Evolutionary conservation across 2,888 invertebrate genomes (phyloP).

Genomic region (Orchesella flavescens): DNA sequence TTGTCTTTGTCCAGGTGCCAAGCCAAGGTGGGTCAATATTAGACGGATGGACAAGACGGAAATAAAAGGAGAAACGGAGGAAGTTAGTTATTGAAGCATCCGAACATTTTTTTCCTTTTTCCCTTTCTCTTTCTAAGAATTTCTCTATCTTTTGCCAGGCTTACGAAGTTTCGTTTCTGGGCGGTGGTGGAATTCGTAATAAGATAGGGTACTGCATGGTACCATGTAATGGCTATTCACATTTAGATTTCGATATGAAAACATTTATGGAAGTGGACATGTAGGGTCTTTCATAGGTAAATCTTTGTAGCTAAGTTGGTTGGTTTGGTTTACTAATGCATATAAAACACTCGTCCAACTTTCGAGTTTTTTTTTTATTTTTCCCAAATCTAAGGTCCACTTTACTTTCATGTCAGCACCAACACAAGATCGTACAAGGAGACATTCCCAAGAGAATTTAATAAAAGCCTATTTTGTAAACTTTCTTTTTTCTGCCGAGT

Average conservation of each 20-base stretch:
- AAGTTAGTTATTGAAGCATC: not conserved
- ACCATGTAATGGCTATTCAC: not conserved
- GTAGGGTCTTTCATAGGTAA: no score
- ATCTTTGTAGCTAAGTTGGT: no score
- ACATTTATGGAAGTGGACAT: not conserved
- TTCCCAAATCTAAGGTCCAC: not conserved
- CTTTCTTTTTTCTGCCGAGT: constrained; percentile 30
- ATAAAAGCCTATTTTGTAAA: constrained; percentile 46
- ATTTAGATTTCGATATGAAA: not conserved
- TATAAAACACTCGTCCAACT: not conserved
- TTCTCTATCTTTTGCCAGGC: not conserved
- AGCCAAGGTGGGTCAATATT: not conserved
- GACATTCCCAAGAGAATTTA: constrained; percentile 50
- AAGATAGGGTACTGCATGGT: no score
- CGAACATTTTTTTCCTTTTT: not conserved
- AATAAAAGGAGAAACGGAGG: not conserved
- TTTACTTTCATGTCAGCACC: not conserved
- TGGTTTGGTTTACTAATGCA: not conserved
- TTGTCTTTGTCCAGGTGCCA: no score
- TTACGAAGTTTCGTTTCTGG: not conserved
- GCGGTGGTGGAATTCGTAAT: no score
- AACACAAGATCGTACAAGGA: not conserved
- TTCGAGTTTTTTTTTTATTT: not conserved
- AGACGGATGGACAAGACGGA: not conserved
- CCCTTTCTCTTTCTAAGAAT: not conserved